These are phyloP conservation scores for Manis pentadactyla DNA, from an alignment of 2,797 vertebrate species.

Conservation along the genomic window DNA sequence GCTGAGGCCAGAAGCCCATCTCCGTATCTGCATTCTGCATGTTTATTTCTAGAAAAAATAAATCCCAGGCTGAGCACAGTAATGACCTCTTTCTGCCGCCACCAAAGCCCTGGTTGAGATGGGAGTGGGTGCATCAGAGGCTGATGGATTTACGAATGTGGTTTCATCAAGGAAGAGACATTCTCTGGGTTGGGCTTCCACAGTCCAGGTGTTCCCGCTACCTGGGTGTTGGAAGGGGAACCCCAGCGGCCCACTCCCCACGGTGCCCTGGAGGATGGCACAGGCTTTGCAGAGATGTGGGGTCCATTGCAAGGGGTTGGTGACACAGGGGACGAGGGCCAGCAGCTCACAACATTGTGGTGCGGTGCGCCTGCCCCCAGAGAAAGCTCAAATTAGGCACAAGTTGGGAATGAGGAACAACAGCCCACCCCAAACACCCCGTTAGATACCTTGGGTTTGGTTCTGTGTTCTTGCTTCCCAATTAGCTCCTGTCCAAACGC, in stretches of 20 bases:
- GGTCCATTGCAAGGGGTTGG: no score
- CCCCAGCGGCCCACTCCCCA: background rate
- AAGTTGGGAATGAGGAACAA: no score
- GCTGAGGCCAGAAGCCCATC: background rate
- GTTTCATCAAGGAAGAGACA: background rate
- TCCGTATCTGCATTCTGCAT: fast-evolving
- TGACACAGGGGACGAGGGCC: no score
- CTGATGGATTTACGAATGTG: background rate
- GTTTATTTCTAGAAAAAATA: background rate
- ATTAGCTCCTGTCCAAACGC: fast-evolving
- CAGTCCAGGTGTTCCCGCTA: background rate
- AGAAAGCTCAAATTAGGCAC: no score
- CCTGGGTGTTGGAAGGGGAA: background rate
- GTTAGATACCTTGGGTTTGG: no score
- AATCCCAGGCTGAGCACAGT: background rate
- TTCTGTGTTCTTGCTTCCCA: background rate
- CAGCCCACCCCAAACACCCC: no score
- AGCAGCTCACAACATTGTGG: no score
- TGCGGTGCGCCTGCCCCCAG: no score
- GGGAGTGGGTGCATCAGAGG: background rate
- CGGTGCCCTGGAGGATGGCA: no score
- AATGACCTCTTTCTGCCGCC: background rate
- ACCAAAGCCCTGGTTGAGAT: background rate
- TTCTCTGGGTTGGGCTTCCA: background rate
- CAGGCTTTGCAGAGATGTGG: no score